Conservation (phyloP, 2,113 vertebrate species). For the Lampris incognitus region DNA sequence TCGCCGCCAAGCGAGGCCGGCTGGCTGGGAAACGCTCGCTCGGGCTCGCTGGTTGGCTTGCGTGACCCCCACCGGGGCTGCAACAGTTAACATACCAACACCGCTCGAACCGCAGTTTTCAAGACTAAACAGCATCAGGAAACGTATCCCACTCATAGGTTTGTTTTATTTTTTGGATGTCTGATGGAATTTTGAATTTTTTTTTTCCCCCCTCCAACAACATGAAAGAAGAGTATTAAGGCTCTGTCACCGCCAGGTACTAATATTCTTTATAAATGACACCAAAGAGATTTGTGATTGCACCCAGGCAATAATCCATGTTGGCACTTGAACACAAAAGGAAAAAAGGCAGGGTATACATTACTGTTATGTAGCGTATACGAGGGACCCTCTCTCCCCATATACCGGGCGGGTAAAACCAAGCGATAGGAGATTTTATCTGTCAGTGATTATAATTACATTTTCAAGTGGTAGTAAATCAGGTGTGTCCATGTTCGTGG, state of each 20-base stretch:
- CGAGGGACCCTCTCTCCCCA: constrained; percentile 31
- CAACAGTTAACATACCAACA: constrained; percentile 48
- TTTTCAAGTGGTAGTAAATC: constrained; percentile 76
- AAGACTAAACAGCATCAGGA: constrained; percentile 31
- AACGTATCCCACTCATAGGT: constrained; percentile 37
- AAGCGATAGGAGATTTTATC: constrained; percentile 55
- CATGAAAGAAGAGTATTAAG: constrained; percentile 26
- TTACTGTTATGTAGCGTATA: not conserved
- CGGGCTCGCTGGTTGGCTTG: constrained; percentile 32
- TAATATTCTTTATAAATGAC: constrained; percentile 60
- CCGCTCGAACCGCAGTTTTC: constrained; percentile 34
- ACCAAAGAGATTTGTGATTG: constrained; percentile 58
- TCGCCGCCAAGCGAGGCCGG: not conserved
- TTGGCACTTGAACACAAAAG: constrained; percentile 33
- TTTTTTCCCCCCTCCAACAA: not conserved
- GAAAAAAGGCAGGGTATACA: constrained; percentile 45
- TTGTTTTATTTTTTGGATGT: constrained; percentile 40
- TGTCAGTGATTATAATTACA: constrained; percentile 67
- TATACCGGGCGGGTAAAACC: constrained; percentile 24
- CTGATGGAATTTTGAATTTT: not conserved
- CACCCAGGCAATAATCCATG: constrained; percentile 65
- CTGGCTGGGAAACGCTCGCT: constrained; percentile 46
- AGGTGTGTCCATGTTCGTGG: constrained; percentile 52
- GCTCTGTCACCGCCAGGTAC: constrained; percentile 25
- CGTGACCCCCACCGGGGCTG: constrained; percentile 26